Evolutionary conservation across 2,113 vertebrate species (phyloP).

Genomic region (Paracyprichromis sp.): DNA sequence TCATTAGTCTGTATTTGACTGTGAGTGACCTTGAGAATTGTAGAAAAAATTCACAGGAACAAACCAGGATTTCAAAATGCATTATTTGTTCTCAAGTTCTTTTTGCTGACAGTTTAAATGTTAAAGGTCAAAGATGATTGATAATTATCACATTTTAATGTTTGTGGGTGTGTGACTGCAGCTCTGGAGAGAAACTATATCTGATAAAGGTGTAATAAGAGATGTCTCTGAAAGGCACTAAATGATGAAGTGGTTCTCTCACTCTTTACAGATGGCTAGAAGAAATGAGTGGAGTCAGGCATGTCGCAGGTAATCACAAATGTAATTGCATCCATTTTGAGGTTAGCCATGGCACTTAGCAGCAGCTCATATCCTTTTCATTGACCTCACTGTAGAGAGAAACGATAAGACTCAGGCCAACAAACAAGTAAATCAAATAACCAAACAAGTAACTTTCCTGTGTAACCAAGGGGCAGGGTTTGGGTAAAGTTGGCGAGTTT

Average conservation of each 20-base stretch:
- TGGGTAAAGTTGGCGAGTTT: background rate
- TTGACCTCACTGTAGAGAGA: background rate
- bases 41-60: slow-evolving; percentile 23
- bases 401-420: background rate
- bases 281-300: background rate
- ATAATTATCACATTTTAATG: background rate
- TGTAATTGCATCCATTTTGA: background rate
- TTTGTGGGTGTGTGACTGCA: background rate
- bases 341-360: background rate
- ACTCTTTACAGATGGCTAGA: background rate
- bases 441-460: background rate
- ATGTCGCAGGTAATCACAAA: background rate
- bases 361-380: background rate
- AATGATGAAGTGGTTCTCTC: background rate
- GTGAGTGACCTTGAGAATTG: slow-evolving; percentile 14
- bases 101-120: background rate
- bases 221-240: background rate
- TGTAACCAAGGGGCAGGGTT: background rate
- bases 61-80: background rate
- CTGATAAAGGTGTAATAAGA: background rate
- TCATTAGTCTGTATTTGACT: slow-evolving; percentile 7
- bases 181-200: background rate
- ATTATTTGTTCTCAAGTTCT: background rate
- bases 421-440: background rate
- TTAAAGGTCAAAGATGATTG: background rate